phyloP scores from a whole-genome alignment of 2,888 invertebrate genomes.

The Aphodius sticticus region DNA sequence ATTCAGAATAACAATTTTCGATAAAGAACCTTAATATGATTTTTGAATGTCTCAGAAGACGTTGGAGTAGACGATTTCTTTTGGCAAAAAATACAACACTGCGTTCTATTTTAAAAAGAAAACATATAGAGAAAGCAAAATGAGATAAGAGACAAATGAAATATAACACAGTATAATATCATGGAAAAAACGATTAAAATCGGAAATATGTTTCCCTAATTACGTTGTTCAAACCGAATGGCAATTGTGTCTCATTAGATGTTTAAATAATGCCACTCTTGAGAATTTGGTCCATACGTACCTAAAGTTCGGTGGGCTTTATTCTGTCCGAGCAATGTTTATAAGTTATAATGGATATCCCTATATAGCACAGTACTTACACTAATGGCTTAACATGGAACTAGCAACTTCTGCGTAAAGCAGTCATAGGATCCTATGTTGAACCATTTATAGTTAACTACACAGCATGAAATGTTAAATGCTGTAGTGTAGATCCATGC shows the following conservation, averaged over 20 bases:
- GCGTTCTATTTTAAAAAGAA: no score
- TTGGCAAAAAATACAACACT: no score
- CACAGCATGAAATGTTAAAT: background rate
- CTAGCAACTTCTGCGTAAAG: background rate
- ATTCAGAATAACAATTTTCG: no score
- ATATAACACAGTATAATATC: no score
- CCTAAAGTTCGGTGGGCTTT: background rate
- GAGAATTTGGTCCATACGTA: background rate
- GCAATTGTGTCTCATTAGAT: background rate
- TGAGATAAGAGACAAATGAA: no score
- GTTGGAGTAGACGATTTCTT: no score
- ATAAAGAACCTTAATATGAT: no score
- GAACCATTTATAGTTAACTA: background rate
- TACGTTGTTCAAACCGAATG: no score
- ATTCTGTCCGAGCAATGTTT: background rate
- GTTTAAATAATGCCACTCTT: background rate
- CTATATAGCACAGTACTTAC: background rate
- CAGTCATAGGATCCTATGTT: background rate
- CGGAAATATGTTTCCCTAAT: no score
- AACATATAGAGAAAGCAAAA: no score
- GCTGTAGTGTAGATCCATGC: background rate
- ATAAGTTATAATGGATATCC: background rate
- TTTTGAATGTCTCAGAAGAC: no score
- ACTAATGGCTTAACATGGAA: background rate
- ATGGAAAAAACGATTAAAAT: no score